Evolutionary conservation across 2,888 invertebrate species (phyloP).

Genomic region (Melangyna quadrimaculata): DNA sequence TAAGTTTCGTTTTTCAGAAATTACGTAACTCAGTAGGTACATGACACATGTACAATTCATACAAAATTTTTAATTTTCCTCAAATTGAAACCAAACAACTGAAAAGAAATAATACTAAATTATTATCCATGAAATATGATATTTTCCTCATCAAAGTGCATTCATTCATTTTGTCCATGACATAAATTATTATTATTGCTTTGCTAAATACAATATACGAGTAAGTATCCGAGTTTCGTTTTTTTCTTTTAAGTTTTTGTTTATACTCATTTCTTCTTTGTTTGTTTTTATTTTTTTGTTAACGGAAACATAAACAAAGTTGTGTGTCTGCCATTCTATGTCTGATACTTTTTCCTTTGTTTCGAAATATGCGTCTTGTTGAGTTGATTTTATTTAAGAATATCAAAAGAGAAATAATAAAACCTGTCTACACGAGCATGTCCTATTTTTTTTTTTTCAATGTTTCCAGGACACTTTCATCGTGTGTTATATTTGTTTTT

Average conservation of each 20-base stretch:
- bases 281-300: neutral
- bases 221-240: neutral
- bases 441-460: neutral
- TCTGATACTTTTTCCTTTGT: neutral
- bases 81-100: slow-evolving; percentile 8
- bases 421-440: neutral
- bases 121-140: slow-evolving; percentile 20
- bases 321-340: neutral
- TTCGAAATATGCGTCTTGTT: neutral
- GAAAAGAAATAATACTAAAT: neutral
- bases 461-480: neutral
- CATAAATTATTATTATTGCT: neutral
- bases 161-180: slow-evolving; percentile 18
- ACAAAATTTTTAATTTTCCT: neutral
- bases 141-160: slow-evolving; percentile 14
- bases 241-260: neutral
- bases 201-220: no score
- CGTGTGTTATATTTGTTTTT: neutral
- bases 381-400: neutral
- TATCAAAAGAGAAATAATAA: neutral
- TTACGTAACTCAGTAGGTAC: no score
- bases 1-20: neutral
- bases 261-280: neutral
- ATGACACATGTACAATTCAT: no score
- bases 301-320: neutral